Evolutionary conservation across 2,888 invertebrate genomes (phyloP), one percentile per base, ranked within the genome.

Genomic region (Dinocampus coccinellae): DNA sequence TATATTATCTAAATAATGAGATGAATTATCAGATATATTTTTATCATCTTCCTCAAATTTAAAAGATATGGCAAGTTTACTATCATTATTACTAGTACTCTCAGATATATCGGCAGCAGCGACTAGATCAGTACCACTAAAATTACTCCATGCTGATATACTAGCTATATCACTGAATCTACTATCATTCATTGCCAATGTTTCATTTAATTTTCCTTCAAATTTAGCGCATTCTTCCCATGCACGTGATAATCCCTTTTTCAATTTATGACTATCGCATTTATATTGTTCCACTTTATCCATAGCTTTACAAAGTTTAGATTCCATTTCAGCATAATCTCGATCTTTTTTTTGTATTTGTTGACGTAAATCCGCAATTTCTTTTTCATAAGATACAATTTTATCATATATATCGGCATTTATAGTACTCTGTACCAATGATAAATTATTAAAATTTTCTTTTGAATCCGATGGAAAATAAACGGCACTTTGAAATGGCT

Each of bases 151-250:
- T 1, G 22, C 16, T 26, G 47, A 29, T 52, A 64, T 36, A 7
- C 69, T 16, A 2, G 74, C n/a, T 53, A 53, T 74, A 47, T 76
- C 77, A 6, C 47, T 64, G 42, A 60, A 67, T 65, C 60, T 66
- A n/a, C 74, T 72, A 22, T 76, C 75, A 66, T 77, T 76, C 34
- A 74, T 62, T 3, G 72, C 66, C 22, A 75, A 65, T 0, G 84
- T 82, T 62, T 83, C 80, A 78, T 82, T 84, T 6, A 86, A 72
- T 65, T 79, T 82, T 67, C 82, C 82, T 58, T 85, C 84, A 7
- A 83, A 80, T 26, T 83, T 81, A 0, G 85, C 80, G 57, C 87
- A 87, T n/a, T 87, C 84, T 3, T 82, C 79, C 82, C 85, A 87
- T 6, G 87, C 87, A 0, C 75, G 55, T 0, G 81, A 80, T 13